Conservation (phyloP, 2,113 vertebrate species). For the Elanoides forficatus region DNA sequence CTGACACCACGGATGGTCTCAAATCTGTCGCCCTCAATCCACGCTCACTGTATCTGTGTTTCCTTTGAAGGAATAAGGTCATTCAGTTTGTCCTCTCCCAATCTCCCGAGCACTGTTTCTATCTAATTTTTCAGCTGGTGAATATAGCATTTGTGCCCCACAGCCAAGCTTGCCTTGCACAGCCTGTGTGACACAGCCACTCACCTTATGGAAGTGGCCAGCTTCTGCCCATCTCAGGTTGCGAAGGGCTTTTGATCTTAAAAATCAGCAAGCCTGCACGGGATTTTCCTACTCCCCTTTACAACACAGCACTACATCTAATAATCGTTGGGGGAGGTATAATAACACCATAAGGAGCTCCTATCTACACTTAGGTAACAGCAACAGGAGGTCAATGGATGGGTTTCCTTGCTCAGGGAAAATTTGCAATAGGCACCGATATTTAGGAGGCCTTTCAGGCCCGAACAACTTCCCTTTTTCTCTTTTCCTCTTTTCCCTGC, state of each 20-base stretch:
- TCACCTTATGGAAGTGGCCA: neutral
- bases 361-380: neutral
- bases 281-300: neutral
- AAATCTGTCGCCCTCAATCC: neutral
- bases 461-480: neutral
- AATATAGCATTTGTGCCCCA: neutral
- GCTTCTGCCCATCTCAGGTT: neutral
- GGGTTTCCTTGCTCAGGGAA: neutral
- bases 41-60: neutral
- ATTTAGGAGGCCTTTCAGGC: neutral
- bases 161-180: neutral
- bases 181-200: neutral
- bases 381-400: neutral
- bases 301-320: neutral
- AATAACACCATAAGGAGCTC: accelerated
- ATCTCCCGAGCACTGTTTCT: neutral
- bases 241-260: neutral
- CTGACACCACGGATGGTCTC: neutral
- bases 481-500: neutral
- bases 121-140: neutral
- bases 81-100: neutral
- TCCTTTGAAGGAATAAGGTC: neutral
- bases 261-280: neutral
- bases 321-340: neutral
- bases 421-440: neutral